Evolutionary conservation across 2,888 invertebrate species (phyloP).

Genomic region (Metallyticus violacea): DNA sequence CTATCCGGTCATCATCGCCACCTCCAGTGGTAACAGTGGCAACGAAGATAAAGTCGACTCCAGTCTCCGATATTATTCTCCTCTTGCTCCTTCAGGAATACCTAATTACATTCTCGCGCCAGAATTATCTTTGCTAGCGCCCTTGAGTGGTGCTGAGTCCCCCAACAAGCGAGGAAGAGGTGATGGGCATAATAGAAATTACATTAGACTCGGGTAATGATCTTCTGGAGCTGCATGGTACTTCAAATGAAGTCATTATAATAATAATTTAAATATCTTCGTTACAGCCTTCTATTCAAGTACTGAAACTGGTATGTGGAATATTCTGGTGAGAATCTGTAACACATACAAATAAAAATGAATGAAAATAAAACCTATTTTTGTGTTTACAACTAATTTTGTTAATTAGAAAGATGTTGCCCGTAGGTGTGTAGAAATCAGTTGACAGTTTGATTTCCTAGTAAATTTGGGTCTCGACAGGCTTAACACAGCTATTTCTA

Average conservation of each 20-base stretch:
- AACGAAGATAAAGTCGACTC: background rate
- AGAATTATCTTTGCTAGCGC: constrained; percentile 20
- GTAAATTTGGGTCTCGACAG: background rate
- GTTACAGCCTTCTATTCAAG: background rate
- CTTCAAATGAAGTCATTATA: too few species aligned
- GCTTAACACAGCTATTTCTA: background rate
- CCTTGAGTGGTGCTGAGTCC: background rate
- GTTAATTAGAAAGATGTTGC: background rate
- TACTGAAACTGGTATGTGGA: background rate
- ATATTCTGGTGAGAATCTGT: background rate
- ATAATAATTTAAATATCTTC: background rate
- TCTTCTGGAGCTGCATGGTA: background rate
- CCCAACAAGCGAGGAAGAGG: background rate
- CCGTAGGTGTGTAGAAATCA: background rate
- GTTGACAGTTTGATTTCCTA: background rate
- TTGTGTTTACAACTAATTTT: background rate
- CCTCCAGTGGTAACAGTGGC: background rate
- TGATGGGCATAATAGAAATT: constrained; percentile 18
- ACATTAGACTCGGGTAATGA: constrained; percentile 24
- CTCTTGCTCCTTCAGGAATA: constrained; percentile 7
- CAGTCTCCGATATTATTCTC: constrained; percentile 14
- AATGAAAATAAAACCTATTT: background rate
- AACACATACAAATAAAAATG: background rate
- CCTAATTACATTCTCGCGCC: constrained; percentile 26
- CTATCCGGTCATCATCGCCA: background rate